These are phyloP conservation scores for Dryocosmus kuriphilus DNA, from an alignment of 2,888 invertebrate species.

Conservation along the genomic window DNA sequence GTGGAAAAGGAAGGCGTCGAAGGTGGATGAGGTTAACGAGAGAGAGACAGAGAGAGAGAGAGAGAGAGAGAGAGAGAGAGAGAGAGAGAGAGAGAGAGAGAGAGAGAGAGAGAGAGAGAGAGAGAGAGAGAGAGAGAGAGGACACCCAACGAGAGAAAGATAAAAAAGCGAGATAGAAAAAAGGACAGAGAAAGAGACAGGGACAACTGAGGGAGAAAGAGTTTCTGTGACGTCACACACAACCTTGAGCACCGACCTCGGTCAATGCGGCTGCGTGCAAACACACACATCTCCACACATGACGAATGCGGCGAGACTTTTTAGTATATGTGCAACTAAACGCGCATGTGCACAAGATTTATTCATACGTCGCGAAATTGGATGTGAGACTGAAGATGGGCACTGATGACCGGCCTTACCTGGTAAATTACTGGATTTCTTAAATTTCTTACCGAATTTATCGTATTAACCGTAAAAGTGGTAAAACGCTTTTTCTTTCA, in stretches of 20 bases:
- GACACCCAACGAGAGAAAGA: slow-evolving; percentile 23
- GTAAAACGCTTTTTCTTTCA: too few relatives aligned
- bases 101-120: slow-evolving; percentile 55
- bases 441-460: too few relatives aligned
- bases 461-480: too few relatives aligned
- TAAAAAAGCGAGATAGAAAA: slow-evolving; percentile 38
- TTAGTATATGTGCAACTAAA: neutral
- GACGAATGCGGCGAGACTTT: neutral
- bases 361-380: neutral
- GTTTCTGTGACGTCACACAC: slow-evolving; percentile 71
- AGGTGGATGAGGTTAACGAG: slow-evolving; percentile 26
- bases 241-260: slow-evolving; percentile 76
- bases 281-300: neutral
- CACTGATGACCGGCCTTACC: too few relatives aligned
- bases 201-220: slow-evolving; percentile 56
- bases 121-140: slow-evolving; percentile 36
- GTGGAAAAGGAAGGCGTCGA: neutral
- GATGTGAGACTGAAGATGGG: too few relatives aligned
- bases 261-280: slow-evolving; percentile 65
- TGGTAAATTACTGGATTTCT: too few relatives aligned
- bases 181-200: slow-evolving; percentile 39
- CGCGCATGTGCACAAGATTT: slow-evolving; percentile 1
- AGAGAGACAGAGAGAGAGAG: slow-evolving; percentile 27
- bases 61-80: slow-evolving; percentile 36
- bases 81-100: slow-evolving; percentile 40